These are phyloP conservation scores for Trichechus manatus DNA, from an alignment of 2,113 vertebrate genomes.

Conservation along the genomic window DNA sequence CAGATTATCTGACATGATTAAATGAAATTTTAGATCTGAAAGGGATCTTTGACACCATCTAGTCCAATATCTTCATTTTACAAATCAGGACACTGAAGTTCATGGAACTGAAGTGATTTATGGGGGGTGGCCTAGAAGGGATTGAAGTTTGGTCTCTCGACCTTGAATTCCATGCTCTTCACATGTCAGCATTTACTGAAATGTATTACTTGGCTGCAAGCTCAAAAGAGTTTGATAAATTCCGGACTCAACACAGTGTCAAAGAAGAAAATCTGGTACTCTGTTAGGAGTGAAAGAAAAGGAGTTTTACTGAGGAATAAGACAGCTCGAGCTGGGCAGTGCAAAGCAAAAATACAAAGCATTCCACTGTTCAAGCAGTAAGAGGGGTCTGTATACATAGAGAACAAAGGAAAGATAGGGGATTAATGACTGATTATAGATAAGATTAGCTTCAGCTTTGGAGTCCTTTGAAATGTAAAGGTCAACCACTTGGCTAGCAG, in stretches of 20 bases:
- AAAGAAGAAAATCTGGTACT: neutral
- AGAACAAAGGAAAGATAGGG: neutral
- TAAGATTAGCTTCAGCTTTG: neutral
- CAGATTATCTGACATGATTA: constrained; percentile 23
- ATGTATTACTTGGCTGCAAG: neutral
- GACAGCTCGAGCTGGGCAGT: neutral
- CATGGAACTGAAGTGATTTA: neutral
- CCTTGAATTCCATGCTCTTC: neutral
- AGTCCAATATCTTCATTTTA: neutral
- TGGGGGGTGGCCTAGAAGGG: neutral
- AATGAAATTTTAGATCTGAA: constrained; percentile 11
- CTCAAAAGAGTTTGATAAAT: constrained; percentile 6
- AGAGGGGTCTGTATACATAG: too few relatives aligned
- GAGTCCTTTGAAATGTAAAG: neutral
- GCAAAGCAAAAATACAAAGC: neutral
- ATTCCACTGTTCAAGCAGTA: neutral
- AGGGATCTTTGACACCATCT: neutral
- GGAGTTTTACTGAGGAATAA: neutral
- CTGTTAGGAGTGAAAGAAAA: neutral
- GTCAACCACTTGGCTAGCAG: neutral
- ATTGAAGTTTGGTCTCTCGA: neutral
- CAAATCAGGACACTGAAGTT: neutral
- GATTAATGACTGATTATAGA: neutral
- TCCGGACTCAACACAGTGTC: neutral
- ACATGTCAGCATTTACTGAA: neutral